Percentiles rank a stretch among this genome's conserved stretches.
Evolutionary conservation across 2,113 vertebrate species (phyloP).

Genomic region (Trichomycterus rosablanca): DNA sequence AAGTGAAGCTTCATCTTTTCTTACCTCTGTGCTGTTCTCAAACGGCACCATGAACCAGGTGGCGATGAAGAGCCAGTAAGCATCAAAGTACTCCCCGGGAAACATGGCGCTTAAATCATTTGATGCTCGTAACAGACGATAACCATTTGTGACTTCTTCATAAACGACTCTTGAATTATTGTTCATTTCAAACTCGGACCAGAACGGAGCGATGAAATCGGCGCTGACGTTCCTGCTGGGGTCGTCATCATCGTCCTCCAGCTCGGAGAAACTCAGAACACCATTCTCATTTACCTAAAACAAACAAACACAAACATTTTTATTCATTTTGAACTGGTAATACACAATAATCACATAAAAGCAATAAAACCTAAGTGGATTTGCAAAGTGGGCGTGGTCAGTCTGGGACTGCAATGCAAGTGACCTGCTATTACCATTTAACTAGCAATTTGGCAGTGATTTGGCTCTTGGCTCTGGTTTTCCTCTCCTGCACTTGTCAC

Average conservation of each 20-base stretch:
- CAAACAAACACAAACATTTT: too few relatives aligned
- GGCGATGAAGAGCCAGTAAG: constrained; percentile 22
- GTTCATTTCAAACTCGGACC: background rate
- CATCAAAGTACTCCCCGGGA: background rate
- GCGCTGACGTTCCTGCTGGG: too few relatives aligned
- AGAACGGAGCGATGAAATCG: constrained; percentile 21
- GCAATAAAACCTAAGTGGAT: too few relatives aligned
- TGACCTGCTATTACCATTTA: too few relatives aligned
- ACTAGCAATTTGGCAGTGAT: too few relatives aligned
- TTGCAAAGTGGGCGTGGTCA: too few relatives aligned
- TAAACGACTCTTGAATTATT: background rate
- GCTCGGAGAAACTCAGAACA: background rate
- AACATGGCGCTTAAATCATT: constrained; percentile 3
- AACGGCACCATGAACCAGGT: constrained; percentile 14
- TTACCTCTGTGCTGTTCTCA: background rate
- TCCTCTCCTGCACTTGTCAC: too few relatives aligned
- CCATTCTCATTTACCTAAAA: constrained; percentile 7
- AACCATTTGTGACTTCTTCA: constrained; percentile 10
- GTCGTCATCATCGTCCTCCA: background rate
- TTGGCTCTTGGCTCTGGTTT: too few relatives aligned
- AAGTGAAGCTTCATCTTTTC: background rate
- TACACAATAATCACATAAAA: too few relatives aligned
- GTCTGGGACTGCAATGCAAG: too few relatives aligned
- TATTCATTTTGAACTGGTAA: too few relatives aligned
- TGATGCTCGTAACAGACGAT: background rate